A percentile compares a stretch with the other conserved stretches of the same genome.
These are phyloP conservation scores for Aporrectodea caliginosa DNA, from an alignment of 1,140 invertebrate species.

Conservation along the genomic window DNA sequence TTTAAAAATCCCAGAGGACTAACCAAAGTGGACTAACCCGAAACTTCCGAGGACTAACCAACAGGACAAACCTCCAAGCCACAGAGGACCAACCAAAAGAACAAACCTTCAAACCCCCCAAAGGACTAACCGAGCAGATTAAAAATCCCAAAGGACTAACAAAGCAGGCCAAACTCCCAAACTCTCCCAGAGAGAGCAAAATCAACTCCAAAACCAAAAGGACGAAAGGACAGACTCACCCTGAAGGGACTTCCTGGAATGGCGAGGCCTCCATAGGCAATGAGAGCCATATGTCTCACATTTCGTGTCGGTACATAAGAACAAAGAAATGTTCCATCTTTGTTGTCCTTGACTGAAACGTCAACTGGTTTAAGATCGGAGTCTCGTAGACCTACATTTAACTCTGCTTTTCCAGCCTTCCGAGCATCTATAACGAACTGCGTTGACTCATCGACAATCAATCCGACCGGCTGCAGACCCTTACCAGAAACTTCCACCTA, in stretches of 20 bases:
- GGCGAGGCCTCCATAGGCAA: conserved; percentile 79
- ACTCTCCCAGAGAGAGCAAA: not conserved
- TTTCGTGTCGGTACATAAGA: conserved; percentile 58
- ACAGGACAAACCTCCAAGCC: too few relatives aligned
- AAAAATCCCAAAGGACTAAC: too few relatives aligned
- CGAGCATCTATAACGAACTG: not conserved
- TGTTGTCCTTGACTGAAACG: conserved; percentile 63
- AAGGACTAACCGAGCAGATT: too few relatives aligned
- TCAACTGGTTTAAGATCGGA: not conserved
- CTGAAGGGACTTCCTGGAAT: conserved; percentile 79
- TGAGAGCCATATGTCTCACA: conserved; percentile 71
- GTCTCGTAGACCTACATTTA: not conserved
- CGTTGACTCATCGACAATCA: not conserved
- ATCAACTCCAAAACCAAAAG: not conserved
- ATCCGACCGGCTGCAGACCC: not conserved
- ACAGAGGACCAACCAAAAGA: too few relatives aligned
- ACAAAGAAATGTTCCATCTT: conserved; percentile 64
- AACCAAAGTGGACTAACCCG: too few relatives aligned
- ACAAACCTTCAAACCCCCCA: too few relatives aligned
- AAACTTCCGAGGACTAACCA: too few relatives aligned
- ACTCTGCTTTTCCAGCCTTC: not conserved
- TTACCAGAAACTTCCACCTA: not conserved
- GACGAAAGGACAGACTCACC: conserved; percentile 46
- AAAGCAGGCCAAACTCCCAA: too few relatives aligned
- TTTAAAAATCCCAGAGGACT: too few relatives aligned